Evolutionary conservation across 1,140 invertebrate species (phyloP), one percentile per base, ranked within the genome.

Genomic region (Mamestra configurata): DNA sequence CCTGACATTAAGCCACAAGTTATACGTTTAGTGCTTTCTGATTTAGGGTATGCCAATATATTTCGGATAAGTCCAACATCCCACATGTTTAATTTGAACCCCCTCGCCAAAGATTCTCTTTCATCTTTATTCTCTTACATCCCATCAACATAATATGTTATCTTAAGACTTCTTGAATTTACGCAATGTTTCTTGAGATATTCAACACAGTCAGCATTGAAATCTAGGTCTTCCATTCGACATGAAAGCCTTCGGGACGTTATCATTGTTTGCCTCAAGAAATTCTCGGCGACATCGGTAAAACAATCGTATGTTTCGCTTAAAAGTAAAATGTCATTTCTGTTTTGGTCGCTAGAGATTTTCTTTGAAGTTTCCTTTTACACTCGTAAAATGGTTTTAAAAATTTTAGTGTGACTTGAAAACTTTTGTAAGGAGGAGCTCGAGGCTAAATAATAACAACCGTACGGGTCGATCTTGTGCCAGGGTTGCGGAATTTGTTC

Each of bases 171-270:
- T 20, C 7, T 37, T 20, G n/a, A 64, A 40, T 40, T 37, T 10
- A 59, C 22, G 55, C 6, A 15, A 31, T 2, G 27, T 35, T 35
- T n/a, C 27, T 61, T 20, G 0, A n/a, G 7, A 40, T 20, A 40
- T 55, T 64, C 20, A 13, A 15, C 15, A 68, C 31, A 46, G 40
- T 24, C 64, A 68, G 13, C 64, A 24, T 20, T 46, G 20, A 46
- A 49, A 68, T 64, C 64, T 68, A 27, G 35, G 59, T 64, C 11
- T 22, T 22, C 40, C 11, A 46, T 68, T 68, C 64, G 40, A 15
- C 40, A 49, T 40, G n/a, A 43, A 68, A 46, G 40, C 64, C 64
- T 68, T 68, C 24, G 37, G 64, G 64, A 49, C 22, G 13, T 68
- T 46, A 20, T 22, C 22, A 49, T 40, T 49, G 35, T 64, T 68